phyloP scores from a whole-genome alignment of 2,888 invertebrate genomes.

The Sphaerophoria taeniata region DNA sequence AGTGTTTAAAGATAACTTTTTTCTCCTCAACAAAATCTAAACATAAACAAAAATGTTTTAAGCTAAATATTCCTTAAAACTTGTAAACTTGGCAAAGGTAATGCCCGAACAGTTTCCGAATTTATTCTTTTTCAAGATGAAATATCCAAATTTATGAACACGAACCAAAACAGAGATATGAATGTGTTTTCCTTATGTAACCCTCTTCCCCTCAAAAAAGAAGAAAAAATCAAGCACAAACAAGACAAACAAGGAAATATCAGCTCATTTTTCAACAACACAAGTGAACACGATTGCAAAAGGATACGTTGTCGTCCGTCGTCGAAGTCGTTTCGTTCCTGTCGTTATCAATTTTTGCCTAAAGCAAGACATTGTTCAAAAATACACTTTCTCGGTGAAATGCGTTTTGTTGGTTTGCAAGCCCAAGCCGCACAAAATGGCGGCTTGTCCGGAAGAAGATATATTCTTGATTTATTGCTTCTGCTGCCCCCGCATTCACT shows the following conservation, averaged over 20 bases:
- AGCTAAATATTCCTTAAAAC: too few species aligned
- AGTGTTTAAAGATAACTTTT: too few species aligned
- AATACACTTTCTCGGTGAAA: neutral
- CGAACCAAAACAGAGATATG: neutral
- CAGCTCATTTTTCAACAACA: neutral
- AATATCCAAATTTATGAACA: neutral
- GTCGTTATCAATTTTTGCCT: conserved; percentile 28
- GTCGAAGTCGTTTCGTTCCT: neutral
- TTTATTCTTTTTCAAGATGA: neutral
- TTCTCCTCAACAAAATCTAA: too few species aligned
- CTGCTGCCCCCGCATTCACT: too few species aligned
- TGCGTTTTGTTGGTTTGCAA: conserved; percentile 13
- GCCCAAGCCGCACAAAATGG: conserved; percentile 17
- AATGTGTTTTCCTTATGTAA: neutral
- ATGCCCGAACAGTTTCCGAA: too few species aligned
- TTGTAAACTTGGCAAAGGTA: too few species aligned
- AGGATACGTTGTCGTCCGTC: neutral
- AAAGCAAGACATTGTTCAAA: conserved; percentile 40
- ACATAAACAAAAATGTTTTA: too few species aligned
- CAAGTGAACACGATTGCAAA: neutral
- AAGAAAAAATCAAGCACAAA: neutral
- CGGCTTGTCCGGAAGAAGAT: conserved; percentile 50
- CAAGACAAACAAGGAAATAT: conserved; percentile 3
- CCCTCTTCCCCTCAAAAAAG: neutral
- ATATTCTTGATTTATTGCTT: conserved; percentile 50